A percentile compares a stretch with the other conserved stretches of the same genome.
phyloP scores from a whole-genome alignment of 2,113 vertebrate species.

The Opisthocomus hoazin region DNA sequence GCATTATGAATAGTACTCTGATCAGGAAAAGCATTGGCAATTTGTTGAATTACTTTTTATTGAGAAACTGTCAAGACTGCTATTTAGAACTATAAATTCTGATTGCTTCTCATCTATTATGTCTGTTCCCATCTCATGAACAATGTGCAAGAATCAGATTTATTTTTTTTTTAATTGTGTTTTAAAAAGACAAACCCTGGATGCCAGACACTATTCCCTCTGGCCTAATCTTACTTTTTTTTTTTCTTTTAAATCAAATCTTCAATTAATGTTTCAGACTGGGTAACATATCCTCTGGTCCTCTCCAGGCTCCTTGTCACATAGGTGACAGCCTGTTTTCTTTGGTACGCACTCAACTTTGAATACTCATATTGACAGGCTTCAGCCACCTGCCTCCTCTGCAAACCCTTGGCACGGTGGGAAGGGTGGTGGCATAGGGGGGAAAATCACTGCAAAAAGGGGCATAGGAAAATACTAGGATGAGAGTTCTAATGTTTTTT shows the following conservation, averaged over 20 bases:
- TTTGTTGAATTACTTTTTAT: constrained; percentile 35
- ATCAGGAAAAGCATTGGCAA: constrained; percentile 8
- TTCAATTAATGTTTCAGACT: not conserved
- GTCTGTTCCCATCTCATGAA: not conserved
- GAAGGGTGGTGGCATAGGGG: not conserved
- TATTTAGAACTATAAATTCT: constrained; percentile 1
- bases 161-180: not conserved
- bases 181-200: not conserved
- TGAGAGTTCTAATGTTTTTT: not conserved
- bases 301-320: not conserved
- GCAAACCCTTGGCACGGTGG: not conserved
- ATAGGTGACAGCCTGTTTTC: not conserved
- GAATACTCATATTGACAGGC: not conserved
- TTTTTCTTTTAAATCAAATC: not conserved
- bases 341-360: not conserved
- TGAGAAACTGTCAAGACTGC: constrained; percentile 20
- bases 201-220: not conserved
- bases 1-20: not conserved
- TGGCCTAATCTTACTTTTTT: not conserved
- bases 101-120: not conserved
- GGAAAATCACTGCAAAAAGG: not conserved
- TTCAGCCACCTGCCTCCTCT: not conserved
- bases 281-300: not conserved
- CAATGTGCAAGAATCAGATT: not conserved
- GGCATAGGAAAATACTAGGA: not conserved